Percentiles rank a stretch among this genome's conserved stretches.
phyloP scores from a whole-genome alignment of 2,113 vertebrate species.

The Brachionichthys hirsutus region DNA sequence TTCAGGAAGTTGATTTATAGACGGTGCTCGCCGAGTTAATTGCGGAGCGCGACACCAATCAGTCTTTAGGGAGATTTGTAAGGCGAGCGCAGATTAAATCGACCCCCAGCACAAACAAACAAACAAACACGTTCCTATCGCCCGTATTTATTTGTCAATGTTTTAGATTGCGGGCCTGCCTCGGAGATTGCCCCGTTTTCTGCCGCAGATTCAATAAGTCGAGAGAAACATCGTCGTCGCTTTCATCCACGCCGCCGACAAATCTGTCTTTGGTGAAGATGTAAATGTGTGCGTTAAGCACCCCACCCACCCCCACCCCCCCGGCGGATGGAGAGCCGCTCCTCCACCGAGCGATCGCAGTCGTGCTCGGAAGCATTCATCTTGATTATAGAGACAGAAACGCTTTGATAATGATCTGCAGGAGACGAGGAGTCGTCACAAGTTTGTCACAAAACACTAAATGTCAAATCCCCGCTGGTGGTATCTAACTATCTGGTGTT shows the following conservation, averaged over 20 bases:
- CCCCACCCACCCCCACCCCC: constrained; percentile 24
- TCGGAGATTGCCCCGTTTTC: constrained; percentile 61
- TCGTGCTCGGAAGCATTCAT: constrained; percentile 71
- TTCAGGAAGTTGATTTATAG: constrained; percentile 97
- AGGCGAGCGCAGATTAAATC: constrained; percentile 63
- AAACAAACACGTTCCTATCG: constrained; percentile 78
- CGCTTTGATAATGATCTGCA: constrained; percentile 76
- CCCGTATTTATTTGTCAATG: constrained; percentile 79
- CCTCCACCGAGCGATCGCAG: constrained; percentile 61
- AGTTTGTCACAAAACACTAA: constrained; percentile 73
- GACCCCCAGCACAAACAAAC: constrained; percentile 66
- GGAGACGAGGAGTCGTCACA: constrained; percentile 66
- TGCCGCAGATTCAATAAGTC: constrained; percentile 78
- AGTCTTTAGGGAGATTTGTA: constrained; percentile 69
- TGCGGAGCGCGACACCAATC: constrained; percentile 79
- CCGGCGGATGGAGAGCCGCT: constrained; percentile 48
- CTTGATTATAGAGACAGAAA: constrained; percentile 76
- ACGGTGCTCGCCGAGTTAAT: constrained; percentile 78
- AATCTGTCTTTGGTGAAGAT: constrained; percentile 75
- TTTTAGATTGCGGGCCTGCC: constrained; percentile 75
- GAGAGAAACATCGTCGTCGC: constrained; percentile 75
- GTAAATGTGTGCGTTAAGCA: constrained; percentile 68
- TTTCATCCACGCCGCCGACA: constrained; percentile 67
- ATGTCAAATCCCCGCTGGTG: constrained; percentile 60
- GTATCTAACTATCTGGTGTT: constrained; percentile 57